These are phyloP conservation scores for Sibirionetta formosa DNA, from an alignment of 2,797 vertebrate species.

Conservation along the genomic window DNA sequence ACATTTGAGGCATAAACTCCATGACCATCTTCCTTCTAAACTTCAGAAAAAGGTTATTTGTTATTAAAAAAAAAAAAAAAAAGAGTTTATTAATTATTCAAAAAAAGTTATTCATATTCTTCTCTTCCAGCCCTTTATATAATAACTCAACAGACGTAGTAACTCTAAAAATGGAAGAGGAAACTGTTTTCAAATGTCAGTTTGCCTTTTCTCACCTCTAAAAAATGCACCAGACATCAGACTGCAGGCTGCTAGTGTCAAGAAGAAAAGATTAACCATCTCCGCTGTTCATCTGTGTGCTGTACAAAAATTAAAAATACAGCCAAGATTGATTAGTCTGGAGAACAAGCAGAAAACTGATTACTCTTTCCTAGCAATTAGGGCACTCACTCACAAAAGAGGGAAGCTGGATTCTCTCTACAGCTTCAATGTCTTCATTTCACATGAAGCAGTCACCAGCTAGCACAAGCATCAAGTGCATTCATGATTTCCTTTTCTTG, in stretches of 20 bases:
- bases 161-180: background rate
- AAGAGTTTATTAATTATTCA: background rate
- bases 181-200: background rate
- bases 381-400: background rate
- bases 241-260: background rate
- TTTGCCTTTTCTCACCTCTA: background rate
- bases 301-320: background rate
- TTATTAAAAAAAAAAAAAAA: background rate
- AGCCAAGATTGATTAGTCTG: slow-evolving; percentile 13
- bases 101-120: background rate
- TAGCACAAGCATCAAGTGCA: background rate
- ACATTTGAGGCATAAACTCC: background rate
- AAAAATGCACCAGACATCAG: background rate
- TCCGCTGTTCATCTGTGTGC: background rate
- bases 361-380: slow-evolving; percentile 26
- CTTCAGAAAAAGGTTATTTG: background rate
- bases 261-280: background rate
- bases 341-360: background rate
- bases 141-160: background rate
- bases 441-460: background rate
- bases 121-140: background rate
- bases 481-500: background rate
- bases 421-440: background rate
- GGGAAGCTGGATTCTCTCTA: background rate
- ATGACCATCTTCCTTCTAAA: background rate